A percentile compares a stretch with the other conserved stretches of the same genome.
Evolutionary conservation across 2,113 vertebrate species (phyloP).

Genomic region (Atractosteus spatula): DNA sequence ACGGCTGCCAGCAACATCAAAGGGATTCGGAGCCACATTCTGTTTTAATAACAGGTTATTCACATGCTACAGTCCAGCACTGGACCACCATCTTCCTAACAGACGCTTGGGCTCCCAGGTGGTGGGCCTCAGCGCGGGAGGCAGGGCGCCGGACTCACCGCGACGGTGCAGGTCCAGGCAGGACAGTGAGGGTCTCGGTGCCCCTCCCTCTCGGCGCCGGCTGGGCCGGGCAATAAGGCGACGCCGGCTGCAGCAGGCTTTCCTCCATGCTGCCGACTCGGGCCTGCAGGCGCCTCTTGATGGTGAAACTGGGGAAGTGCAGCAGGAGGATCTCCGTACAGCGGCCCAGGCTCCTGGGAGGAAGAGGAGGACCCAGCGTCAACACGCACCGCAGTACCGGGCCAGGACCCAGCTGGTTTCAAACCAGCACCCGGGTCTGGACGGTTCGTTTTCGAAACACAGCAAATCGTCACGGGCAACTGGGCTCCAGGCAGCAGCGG

Average conservation of each 20-base stretch:
- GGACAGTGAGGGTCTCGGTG: slow-evolving; percentile 48
- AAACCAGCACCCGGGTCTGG: too few species aligned
- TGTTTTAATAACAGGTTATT: too few species aligned
- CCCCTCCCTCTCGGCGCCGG: not conserved
- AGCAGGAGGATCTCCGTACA: slow-evolving; percentile 84
- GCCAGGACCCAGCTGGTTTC: not conserved
- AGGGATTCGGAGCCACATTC: too few species aligned
- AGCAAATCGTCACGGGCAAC: too few species aligned
- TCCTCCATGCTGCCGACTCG: slow-evolving; percentile 69
- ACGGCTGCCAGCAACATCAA: too few species aligned
- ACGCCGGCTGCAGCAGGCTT: slow-evolving; percentile 58
- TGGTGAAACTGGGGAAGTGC: slow-evolving; percentile 78
- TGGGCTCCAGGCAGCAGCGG: too few species aligned
- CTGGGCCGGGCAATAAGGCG: slow-evolving; percentile 31
- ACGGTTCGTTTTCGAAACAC: too few species aligned
- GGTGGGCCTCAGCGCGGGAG: too few species aligned
- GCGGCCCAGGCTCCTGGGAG: slow-evolving; percentile 72
- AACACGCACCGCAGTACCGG: not conserved
- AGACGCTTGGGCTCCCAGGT: too few species aligned
- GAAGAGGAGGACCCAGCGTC: not conserved
- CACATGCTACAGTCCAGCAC: too few species aligned
- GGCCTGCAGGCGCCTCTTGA: slow-evolving; percentile 78
- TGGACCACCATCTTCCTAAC: too few species aligned
- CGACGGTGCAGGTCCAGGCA: slow-evolving; percentile 30
- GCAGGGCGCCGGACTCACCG: slow-evolving; percentile 18